Base-by-base conservation (phyloP, 2,888 invertebrate species). In the Melipona beecheii region DNA sequence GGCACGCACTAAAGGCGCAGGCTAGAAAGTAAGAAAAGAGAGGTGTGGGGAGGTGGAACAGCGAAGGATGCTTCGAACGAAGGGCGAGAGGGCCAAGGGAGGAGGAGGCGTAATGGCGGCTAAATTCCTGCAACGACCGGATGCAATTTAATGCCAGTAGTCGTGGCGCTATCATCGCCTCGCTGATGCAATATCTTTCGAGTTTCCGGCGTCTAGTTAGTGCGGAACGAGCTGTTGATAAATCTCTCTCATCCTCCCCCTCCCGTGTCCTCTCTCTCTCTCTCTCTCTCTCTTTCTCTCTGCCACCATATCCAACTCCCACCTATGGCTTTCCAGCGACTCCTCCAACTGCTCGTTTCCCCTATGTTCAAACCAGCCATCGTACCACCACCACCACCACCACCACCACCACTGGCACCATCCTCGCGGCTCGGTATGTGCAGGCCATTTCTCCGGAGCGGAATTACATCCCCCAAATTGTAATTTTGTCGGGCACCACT, bases 401-500 rank as follows among this genome's bases (percentile, higher is more conserved):
- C 81, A 64, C 72, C 66, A 24, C 73, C 80, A 78, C 80, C 75
- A 15, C 69, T 56, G 21, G 64, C 81, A 74, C 78, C 74, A n/a
- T 75, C 83, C 81, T 68, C 56, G 69, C 68, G 73, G 82, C 91
- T 85, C 86, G 91, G 93, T 93, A 93, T 93, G 93, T 93, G 92
- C 86, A 91, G 92, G 91, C 93, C 93, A 93, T 93, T 93, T 93
- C 93, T 93, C 93, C 90, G 89, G 87, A 71, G 81, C 93, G 92
- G 91, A 93, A 94, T 93, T 94, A 93, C 93, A 93, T 92, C 93
- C 92, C 89, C 93, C 92, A 93, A 93, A 94, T 94, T 93, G 93
- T 93, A 93, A 94, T 94, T 93, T 93, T 92, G 92, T 92, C 92
- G 92, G 92, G 83, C 86, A 89, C 87, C 87, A 74, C 87, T 87